Evolutionary conservation across 2,113 vertebrate species (phyloP), one percentile per base, ranked within the genome.

Genomic region (Accipiter virgatus): DNA sequence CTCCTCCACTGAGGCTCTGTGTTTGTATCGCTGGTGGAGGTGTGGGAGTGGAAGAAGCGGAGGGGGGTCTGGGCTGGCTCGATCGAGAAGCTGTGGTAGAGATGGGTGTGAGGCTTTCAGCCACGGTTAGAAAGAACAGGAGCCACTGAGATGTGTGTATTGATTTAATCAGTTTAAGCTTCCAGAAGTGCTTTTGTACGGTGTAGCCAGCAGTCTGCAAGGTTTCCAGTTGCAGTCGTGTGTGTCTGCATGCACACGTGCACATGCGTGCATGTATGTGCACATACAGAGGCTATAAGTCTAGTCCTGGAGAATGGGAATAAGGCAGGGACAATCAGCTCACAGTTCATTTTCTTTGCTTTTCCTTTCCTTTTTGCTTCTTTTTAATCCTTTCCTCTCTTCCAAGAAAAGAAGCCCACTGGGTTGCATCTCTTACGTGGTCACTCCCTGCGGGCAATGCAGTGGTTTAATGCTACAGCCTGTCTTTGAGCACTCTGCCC

Each of bases 41-140:
- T 0, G 4, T 55, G 61, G 77, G 81, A 74, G 72, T 36, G 56
- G 52, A 81, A 55, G 78, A 34, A 74, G 55, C 0, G 0, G 50
- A 70, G 32, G 17, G 7, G 21, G 8, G 8, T 53, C 55, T n/a
- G 82, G 62, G 62, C 71, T 88, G 85, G 42, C 78, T 92, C 0
- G 0, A 4, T 27, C 1, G 6, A 74, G 93, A 34, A 87, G 34
- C 38, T 0, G 0, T 20, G 43, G 18, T 18, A 86, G 32, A 0
- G 1, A 38, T 16, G 40, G 9, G 21, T 31, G 27, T 4, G 20
- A 84, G 38, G 27, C 29, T 87, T 58, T 43, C 36, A 87, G 72
- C 55, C 20, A 8, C 0, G 1, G n/a, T 10, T 0, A 0, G 29
- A 59, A 79, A 62, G 78, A 68, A 31, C 2, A 17, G 34, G 40